Percentiles rank a stretch among this genome's conserved stretches.
Evolutionary conservation across 2,888 invertebrate genomes (phyloP).

Genomic region (Lamellibrachia satsuma): DNA sequence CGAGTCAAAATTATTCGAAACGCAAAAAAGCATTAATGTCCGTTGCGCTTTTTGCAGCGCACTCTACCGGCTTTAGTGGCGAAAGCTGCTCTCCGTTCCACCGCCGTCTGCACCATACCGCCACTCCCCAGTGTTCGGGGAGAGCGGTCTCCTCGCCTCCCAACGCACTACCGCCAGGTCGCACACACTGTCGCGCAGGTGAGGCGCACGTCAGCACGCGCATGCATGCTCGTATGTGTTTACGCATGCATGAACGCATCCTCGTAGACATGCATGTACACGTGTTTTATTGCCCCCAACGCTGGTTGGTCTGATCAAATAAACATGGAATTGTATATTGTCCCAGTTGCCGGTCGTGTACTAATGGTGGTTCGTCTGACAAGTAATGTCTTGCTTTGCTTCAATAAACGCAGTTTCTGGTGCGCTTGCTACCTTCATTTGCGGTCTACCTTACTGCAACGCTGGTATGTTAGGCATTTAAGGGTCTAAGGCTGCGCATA

Average conservation of each 20-base stretch:
- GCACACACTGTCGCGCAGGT: not conserved
- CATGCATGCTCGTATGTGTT: not conserved
- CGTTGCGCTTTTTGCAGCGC: not conserved
- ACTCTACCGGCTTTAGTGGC: not conserved
- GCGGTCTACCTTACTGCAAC: too few species aligned
- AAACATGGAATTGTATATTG: not conserved
- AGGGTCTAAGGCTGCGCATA: too few species aligned
- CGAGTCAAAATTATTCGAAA: not conserved
- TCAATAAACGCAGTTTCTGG: too few species aligned
- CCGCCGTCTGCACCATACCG: not conserved
- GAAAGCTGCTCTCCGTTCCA: not conserved
- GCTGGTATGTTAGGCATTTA: too few species aligned
- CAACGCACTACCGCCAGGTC: not conserved
- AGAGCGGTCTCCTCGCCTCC: not conserved
- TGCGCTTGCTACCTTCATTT: too few species aligned
- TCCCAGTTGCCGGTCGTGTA: not conserved
- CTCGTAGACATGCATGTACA: not conserved
- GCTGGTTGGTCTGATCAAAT: not conserved
- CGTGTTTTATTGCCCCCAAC: not conserved
- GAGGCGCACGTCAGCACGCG: constrained; percentile 2
- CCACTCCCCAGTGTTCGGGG: not conserved
- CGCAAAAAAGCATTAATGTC: not conserved
- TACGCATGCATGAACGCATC: not conserved
- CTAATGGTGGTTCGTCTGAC: too few species aligned
- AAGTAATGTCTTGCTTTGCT: too few species aligned